These are phyloP conservation scores for Notiomystis cincta DNA, from an alignment of 2,113 vertebrate species.

Conservation along the genomic window DNA sequence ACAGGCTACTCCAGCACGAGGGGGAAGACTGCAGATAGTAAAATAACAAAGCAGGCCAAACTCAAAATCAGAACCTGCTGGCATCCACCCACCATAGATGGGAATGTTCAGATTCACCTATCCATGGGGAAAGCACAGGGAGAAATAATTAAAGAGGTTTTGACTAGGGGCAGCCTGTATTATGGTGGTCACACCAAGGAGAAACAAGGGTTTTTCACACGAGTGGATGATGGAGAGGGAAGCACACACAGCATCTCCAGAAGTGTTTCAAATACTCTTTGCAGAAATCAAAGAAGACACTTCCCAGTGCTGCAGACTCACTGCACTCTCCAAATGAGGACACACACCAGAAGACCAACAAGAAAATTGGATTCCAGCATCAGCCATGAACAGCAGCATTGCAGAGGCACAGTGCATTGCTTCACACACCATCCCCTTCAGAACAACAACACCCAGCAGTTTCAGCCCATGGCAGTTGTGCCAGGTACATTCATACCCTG, in stretches of 20 bases:
- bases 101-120: neutral
- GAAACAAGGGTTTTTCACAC: neutral
- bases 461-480: neutral
- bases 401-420: neutral
- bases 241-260: neutral
- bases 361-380: neutral
- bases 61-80: neutral
- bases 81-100: neutral
- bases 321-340: neutral
- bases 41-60: neutral
- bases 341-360: rapidly evolving
- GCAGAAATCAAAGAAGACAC: neutral
- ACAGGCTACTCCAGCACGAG: neutral
- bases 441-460: neutral
- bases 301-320: neutral
- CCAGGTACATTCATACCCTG: neutral
- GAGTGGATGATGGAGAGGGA: neutral
- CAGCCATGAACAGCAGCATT: neutral
- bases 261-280: neutral
- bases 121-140: neutral
- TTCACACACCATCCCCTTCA: neutral
- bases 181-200: neutral
- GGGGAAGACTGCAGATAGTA: neutral
- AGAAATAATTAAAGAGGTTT: neutral
- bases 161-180: neutral